These are phyloP conservation scores for Liopterus haemorrhoidalis DNA, from an alignment of 2,888 invertebrate species.

Conservation along the genomic window DNA sequence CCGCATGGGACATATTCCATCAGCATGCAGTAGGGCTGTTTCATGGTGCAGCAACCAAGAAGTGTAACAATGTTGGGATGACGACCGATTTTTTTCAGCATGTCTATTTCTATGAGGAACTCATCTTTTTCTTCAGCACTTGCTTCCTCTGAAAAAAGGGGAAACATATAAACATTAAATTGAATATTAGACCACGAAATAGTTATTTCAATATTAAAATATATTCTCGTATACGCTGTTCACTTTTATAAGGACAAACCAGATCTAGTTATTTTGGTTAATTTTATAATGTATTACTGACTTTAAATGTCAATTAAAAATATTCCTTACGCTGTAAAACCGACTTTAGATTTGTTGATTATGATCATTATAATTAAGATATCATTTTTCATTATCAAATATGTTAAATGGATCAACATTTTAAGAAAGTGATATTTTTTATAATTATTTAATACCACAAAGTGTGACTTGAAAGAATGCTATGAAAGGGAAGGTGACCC, in stretches of 20 bases:
- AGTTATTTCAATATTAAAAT: background rate
- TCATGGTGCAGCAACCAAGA: slow-evolving; percentile 66
- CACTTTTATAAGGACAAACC: too few species aligned
- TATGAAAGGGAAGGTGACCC: too few species aligned
- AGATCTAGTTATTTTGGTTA: too few species aligned
- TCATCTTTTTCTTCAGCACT: slow-evolving; percentile 59
- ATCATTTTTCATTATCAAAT: too few species aligned
- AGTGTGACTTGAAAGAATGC: background rate
- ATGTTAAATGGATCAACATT: too few species aligned
- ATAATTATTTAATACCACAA: slow-evolving; percentile 9
- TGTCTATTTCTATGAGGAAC: slow-evolving; percentile 69
- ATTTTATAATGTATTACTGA: too few species aligned
- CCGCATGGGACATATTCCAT: slow-evolving; percentile 76
- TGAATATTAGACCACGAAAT: background rate
- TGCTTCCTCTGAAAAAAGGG: slow-evolving; percentile 47
- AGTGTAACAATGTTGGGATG: slow-evolving; percentile 72
- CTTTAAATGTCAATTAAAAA: too few species aligned
- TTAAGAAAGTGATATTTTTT: too few species aligned
- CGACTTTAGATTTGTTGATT: too few species aligned
- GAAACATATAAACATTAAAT: background rate
- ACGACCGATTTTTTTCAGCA: slow-evolving; percentile 68
- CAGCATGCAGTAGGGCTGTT: slow-evolving; percentile 64
- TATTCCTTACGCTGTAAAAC: too few species aligned
- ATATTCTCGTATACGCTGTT: too few species aligned
- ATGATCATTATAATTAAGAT: too few species aligned